phyloP scores from a whole-genome alignment of 2,797 vertebrate species.

The Phyllotis vaccarum region DNA sequence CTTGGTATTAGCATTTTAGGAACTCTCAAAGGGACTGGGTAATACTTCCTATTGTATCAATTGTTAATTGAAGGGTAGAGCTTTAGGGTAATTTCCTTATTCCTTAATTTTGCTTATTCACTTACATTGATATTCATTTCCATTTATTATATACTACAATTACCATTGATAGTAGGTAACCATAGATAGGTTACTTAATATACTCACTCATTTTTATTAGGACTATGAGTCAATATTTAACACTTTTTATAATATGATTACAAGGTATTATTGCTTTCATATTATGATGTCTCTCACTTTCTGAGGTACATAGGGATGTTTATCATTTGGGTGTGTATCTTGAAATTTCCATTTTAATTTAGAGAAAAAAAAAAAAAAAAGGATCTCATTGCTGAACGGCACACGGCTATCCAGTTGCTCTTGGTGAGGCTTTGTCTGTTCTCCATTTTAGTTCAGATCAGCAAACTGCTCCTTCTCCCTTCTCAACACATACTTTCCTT shows the following conservation, averaged over 20 bases:
- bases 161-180: too few species aligned
- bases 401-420: background rate
- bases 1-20: too few species aligned
- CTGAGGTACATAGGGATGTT: background rate
- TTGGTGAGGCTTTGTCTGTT: background rate
- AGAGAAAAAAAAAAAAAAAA: background rate
- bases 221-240: background rate
- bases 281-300: background rate
- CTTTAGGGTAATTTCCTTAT: background rate
- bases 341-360: background rate
- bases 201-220: background rate
- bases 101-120: too few species aligned
- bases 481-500: background rate
- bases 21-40: too few species aligned
- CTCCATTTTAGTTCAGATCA: background rate
- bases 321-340: background rate
- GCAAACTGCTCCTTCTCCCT: background rate
- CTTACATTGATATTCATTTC: too few species aligned
- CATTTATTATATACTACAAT: too few species aligned
- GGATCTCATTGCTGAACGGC: background rate
- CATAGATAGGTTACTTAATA: rapidly evolving
- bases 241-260: background rate
- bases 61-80: background rate
- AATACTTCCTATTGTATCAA: background rate
- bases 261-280: background rate